Percentiles rank a stretch among this genome's conserved stretches.
Conservation (phyloP, 2,113 vertebrate genomes). For the Tringa solitaria region DNA sequence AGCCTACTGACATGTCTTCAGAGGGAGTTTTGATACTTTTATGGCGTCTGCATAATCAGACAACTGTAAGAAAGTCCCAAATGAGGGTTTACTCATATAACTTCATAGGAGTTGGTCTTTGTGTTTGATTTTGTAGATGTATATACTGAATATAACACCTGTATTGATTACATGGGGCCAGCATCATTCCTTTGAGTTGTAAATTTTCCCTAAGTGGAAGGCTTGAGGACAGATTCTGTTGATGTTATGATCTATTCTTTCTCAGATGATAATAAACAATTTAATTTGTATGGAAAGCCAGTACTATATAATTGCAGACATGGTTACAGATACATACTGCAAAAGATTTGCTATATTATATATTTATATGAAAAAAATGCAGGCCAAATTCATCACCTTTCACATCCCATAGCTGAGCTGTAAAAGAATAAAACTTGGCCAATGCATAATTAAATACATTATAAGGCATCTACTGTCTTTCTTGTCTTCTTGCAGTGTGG, state of each 20-base stretch:
- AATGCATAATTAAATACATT: background rate
- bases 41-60: background rate
- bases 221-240: background rate
- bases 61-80: background rate
- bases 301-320: background rate
- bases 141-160: background rate
- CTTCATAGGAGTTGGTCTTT: background rate
- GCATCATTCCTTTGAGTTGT: background rate
- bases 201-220: background rate
- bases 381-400: background rate
- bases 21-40: background rate
- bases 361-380: background rate
- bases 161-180: background rate
- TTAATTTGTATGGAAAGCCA: background rate
- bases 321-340: background rate
- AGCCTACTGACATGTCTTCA: background rate
- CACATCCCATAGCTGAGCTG: background rate
- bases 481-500: background rate
- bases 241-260: background rate
- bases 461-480: background rate
- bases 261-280: background rate
- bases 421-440: background rate
- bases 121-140: background rate
- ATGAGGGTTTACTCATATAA: background rate
- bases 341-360: background rate